Conservation (phyloP, 2,113 vertebrate species). For the Scytalopus superciliaris region DNA sequence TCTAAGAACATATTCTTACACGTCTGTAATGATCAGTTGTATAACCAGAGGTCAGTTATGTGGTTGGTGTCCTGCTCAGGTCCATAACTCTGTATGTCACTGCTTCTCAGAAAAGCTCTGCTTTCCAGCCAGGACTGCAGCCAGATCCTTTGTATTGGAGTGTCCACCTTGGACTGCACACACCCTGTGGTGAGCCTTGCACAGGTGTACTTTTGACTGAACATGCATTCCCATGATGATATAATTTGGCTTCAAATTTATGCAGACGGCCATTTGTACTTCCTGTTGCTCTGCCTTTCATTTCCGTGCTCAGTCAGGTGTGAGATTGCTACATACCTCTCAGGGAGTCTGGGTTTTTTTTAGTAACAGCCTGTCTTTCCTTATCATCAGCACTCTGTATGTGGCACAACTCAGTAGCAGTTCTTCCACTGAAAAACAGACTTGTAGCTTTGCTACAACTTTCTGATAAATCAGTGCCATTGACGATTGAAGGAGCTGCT, state of each 20-base stretch:
- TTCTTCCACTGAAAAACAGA: not conserved
- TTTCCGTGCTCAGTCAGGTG: not conserved
- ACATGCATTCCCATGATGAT: not conserved
- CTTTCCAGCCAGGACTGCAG: not conserved
- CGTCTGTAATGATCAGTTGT: not conserved
- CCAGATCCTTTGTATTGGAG: not conserved
- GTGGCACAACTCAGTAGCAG: not conserved
- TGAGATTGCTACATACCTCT: not conserved
- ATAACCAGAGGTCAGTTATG: not conserved
- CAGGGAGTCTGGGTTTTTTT: not conserved
- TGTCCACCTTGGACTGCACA: not conserved
- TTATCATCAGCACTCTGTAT: not conserved
- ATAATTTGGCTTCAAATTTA: slow-evolving; percentile 15
- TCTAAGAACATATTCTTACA: not conserved
- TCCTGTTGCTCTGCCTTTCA: not conserved
- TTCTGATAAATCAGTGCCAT: not conserved
- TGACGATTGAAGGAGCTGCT: not conserved
- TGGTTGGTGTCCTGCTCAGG: not conserved
- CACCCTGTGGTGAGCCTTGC: not conserved
- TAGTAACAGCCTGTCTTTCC: not conserved
- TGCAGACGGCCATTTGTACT: not conserved
- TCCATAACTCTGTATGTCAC: not conserved
- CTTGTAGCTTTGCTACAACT: not conserved
- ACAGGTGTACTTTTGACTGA: not conserved
- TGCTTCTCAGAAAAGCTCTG: not conserved